Conservation (phyloP, 2,797 vertebrate genomes). For the Cyclura pinguis region DNA sequence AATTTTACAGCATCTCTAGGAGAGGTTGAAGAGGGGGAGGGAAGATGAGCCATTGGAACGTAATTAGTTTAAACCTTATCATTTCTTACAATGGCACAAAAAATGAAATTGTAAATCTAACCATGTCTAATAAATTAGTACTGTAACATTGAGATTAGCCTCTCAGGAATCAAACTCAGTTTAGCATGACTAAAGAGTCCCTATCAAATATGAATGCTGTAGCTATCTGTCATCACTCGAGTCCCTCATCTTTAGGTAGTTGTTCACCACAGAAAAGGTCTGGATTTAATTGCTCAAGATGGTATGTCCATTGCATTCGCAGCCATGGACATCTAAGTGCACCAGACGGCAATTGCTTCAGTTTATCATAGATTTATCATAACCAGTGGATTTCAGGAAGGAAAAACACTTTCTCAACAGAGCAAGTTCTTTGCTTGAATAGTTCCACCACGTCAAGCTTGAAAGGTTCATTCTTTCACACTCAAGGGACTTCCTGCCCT, state of each 20-base stretch:
- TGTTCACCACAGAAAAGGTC: slow-evolving; percentile 27
- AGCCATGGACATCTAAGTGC: slow-evolving; percentile 1
- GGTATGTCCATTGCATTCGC: slow-evolving; percentile 9
- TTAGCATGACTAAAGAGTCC: slow-evolving; percentile 70
- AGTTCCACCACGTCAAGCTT: neutral
- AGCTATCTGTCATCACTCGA: slow-evolving; percentile 44
- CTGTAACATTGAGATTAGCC: slow-evolving; percentile 77
- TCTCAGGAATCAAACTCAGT: slow-evolving; percentile 76
- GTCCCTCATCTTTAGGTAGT: slow-evolving; percentile 40
- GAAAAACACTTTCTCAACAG: neutral
- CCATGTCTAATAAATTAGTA: slow-evolving; percentile 74
- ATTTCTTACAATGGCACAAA: slow-evolving; percentile 80
- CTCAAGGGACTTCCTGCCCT: neutral
- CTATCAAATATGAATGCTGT: slow-evolving; percentile 64
- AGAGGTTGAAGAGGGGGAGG: slow-evolving; percentile 70
- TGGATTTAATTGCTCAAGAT: slow-evolving; percentile 25
- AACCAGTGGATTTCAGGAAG: neutral
- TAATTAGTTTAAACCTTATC: slow-evolving; percentile 82
- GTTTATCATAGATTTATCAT: slow-evolving; percentile 5
- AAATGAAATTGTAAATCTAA: slow-evolving; percentile 73
- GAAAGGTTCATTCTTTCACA: neutral
- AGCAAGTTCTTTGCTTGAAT: slow-evolving; percentile 16
- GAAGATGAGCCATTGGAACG: slow-evolving; percentile 80
- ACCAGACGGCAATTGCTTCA: neutral
- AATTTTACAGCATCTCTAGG: slow-evolving; percentile 81